These are phyloP conservation scores for Murina feae DNA, from an alignment of 2,113 vertebrate genomes.

Conservation along the genomic window DNA sequence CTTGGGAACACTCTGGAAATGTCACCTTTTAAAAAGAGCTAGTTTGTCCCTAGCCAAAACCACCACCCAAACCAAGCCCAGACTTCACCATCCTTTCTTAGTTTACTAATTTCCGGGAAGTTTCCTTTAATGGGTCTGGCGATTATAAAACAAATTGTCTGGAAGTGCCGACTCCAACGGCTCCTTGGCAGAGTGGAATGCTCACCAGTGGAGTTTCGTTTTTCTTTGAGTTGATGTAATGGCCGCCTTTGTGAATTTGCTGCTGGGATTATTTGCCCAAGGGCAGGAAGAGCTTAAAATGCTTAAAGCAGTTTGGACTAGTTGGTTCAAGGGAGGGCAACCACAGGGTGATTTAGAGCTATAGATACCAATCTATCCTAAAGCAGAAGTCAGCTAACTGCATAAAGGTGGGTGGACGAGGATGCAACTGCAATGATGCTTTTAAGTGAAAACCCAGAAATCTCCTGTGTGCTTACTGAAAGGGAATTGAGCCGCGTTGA, in stretches of 20 bases:
- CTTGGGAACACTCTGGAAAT: neutral
- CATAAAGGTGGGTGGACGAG: rapidly evolving
- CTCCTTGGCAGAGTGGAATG: neutral
- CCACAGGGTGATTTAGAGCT: neutral
- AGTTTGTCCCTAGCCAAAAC: neutral
- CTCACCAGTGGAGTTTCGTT: neutral
- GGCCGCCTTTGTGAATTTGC: neutral
- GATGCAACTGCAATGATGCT: neutral
- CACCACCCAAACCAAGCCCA: neutral
- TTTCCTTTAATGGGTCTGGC: neutral
- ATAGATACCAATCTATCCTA: neutral
- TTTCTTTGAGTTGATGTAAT: neutral
- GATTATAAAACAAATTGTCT: neutral
- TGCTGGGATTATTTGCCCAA: neutral
- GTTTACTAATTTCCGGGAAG: neutral
- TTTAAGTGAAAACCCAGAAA: neutral
- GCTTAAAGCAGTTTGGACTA: neutral
- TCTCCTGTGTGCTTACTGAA: rapidly evolving
- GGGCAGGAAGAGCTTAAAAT: neutral
- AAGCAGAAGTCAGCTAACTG: neutral
- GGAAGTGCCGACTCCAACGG: neutral
- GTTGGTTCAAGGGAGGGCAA: neutral
- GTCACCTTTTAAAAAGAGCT: neutral
- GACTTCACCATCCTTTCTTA: neutral
- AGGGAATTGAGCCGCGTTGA: neutral